Base-by-base conservation (phyloP, 2,113 vertebrate species). In the Aegotheles bennettii region DNA sequence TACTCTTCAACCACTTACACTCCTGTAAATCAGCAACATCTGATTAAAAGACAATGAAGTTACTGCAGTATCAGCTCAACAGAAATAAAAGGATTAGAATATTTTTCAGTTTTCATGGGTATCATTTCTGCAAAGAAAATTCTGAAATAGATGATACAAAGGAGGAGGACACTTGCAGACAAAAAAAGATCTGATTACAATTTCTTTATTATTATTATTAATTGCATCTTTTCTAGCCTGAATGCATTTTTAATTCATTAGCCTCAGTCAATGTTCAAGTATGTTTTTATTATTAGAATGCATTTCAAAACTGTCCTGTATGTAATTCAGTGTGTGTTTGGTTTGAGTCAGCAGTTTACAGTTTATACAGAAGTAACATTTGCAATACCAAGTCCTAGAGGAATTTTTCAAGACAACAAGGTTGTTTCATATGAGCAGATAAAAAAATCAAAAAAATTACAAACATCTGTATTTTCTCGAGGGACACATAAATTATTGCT, bases 391-490 rank as follows among this genome's bases (percentile, higher is more conserved):
- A 84, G 53, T 87, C 78, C 91, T 93, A 28, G 65, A 95, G 93
- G 91, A 84, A 84, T 95, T 90, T 94, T 94, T 96, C 59, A 81
- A 92, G 77, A 92, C 79, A 96, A 94, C 78, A 95, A 94, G n/a
- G 20, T 92, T 93, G 71, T 90, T 96, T 97, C 83, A 93, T 85
- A 89, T 8, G 48, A 76, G 54, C 57, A 71, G 80, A 81, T 83
- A 90, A 77, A 74, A 83, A 93, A 67, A 15, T 35, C 50, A 87
- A 79, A 95, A 95, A 94, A 87, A 95, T 93, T 92, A 84, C 88
- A 97, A 97, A 97, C 89, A 97, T 96, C 94, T 97, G 94, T 96
- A 96, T 90, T 95, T 95, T 93, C 96, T 94, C 74, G 1, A 85
- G 96, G 79, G 96, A 91, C 56, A 83, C 91, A 93, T 84, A 74